Evolutionary conservation across 2,888 invertebrate genomes (phyloP).

Genomic region (Lepidocyrtoides sp.): DNA sequence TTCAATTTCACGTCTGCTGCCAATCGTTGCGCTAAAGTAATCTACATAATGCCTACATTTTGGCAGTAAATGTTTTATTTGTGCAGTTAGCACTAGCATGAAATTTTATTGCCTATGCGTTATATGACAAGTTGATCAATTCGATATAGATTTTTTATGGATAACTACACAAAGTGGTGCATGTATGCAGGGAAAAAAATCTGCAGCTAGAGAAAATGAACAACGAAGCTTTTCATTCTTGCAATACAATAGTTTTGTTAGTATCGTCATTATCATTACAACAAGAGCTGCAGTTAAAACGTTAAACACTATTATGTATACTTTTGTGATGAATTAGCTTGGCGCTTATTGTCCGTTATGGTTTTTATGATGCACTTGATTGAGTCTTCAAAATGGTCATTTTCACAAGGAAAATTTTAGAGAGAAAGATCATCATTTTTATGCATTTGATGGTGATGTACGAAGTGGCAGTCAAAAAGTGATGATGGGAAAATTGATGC

Average conservation of each 20-base stretch:
- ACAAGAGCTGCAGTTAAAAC: not conserved
- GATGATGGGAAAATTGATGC: conserved; percentile 57
- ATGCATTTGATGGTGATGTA: conserved; percentile 11
- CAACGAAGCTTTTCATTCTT: not conserved
- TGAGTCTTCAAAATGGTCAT: conserved; percentile 59
- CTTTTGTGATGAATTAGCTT: too few species aligned
- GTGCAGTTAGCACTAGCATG: not conserved
- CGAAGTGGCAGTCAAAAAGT: conserved; percentile 12
- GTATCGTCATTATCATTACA: conserved; percentile 15
- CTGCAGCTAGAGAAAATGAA: not conserved
- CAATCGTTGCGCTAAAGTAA: not conserved
- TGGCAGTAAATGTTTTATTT: not conserved
- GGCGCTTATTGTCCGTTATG: conserved; percentile 24
- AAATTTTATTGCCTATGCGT: not conserved
- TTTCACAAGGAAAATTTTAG: conserved; percentile 50
- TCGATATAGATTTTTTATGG: conserved; percentile 55
- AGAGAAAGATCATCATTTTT: not conserved
- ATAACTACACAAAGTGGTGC: conserved; percentile 10
- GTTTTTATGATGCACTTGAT: conserved; percentile 63
- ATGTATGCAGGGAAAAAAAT: not conserved
- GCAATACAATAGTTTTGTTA: not conserved
- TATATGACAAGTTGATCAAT: conserved; percentile 32
- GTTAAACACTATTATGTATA: conserved; percentile 9
- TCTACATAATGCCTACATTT: not conserved
- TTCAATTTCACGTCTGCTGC: conserved; percentile 33